phyloP scores from a whole-genome alignment of 2,113 vertebrate species.

The Cyphomyrus plagiostoma region DNA sequence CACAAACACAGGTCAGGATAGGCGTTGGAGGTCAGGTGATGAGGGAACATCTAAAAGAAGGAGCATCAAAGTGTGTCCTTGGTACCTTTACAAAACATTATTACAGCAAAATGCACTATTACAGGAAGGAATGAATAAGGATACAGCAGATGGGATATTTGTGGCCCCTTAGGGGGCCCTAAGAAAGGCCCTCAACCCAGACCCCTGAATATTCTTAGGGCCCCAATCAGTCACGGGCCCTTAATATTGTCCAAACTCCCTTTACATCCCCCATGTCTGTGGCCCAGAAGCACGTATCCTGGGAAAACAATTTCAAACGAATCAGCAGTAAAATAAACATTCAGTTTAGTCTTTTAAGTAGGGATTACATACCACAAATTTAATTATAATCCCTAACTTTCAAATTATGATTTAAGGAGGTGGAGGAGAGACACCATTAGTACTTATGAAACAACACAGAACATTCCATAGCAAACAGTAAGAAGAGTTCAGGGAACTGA shows the following conservation, averaged over 20 bases:
- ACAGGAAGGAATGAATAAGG: neutral
- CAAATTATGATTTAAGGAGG: neutral
- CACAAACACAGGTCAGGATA: neutral
- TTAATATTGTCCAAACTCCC: too few species aligned
- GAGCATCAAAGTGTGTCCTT: neutral
- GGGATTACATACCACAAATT: neutral
- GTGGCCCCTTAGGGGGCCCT: neutral
- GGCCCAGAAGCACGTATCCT: too few species aligned
- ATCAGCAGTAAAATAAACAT: too few species aligned
- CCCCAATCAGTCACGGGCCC: too few species aligned
- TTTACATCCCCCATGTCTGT: too few species aligned
- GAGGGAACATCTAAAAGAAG: neutral
- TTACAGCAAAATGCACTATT: neutral
- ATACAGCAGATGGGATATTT: neutral
- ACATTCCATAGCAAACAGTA: neutral
- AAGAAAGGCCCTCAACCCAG: too few species aligned
- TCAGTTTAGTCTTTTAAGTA: neutral
- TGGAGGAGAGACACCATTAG: neutral
- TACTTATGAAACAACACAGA: neutral
- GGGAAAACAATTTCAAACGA: too few species aligned
- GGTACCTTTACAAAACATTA: neutral
- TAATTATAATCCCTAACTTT: neutral
- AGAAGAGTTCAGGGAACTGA: neutral
- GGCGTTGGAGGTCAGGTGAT: neutral
- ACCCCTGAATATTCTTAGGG: too few species aligned